These are phyloP conservation scores for Pampusana beccarii DNA, from an alignment of 2,113 vertebrate species.

Conservation along the genomic window DNA sequence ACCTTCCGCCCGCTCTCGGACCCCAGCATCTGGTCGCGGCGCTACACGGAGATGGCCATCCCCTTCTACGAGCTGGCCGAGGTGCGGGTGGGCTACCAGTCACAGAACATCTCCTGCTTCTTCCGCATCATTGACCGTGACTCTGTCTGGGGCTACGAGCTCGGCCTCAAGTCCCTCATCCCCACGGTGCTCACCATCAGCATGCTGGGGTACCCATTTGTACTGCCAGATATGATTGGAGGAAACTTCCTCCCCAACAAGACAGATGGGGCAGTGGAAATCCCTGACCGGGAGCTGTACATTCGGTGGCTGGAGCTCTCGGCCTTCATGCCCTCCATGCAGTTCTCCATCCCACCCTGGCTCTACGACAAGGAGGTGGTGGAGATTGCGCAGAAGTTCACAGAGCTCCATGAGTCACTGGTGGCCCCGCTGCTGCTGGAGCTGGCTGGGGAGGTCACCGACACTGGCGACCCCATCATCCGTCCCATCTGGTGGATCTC, in stretches of 20 bases:
- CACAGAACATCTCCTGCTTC: constrained; percentile 94
- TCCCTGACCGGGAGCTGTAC: constrained; percentile 92
- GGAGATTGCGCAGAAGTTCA: constrained; percentile 91
- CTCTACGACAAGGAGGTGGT: constrained; percentile 90
- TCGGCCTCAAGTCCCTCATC: constrained; percentile 93
- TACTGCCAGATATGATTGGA: constrained; percentile 89
- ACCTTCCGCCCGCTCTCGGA: constrained; percentile 83
- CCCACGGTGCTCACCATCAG: constrained; percentile 93
- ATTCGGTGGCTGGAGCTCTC: constrained; percentile 96
- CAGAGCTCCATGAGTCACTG: constrained; percentile 85
- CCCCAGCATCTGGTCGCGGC: constrained; percentile 90
- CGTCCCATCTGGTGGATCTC: constrained; percentile 98
- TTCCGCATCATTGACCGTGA: constrained; percentile 92
- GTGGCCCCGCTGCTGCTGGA: constrained; percentile 92
- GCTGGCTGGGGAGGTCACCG: constrained; percentile 87
- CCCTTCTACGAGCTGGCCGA: constrained; percentile 89
- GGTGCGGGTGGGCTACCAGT: constrained; percentile 91
- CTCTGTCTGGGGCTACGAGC: constrained; percentile 92
- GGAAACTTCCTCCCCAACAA: constrained; percentile 83
- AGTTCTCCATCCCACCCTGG: constrained; percentile 96
- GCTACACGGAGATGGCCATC: constrained; percentile 91
- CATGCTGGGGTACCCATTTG: constrained; percentile 87
- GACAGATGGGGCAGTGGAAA: constrained; percentile 67
- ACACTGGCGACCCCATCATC: constrained; percentile 94
- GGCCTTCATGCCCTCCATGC: constrained; percentile 98